phyloP scores from a whole-genome alignment of 2,113 vertebrate genomes.

The Setophaga coronata region DNA sequence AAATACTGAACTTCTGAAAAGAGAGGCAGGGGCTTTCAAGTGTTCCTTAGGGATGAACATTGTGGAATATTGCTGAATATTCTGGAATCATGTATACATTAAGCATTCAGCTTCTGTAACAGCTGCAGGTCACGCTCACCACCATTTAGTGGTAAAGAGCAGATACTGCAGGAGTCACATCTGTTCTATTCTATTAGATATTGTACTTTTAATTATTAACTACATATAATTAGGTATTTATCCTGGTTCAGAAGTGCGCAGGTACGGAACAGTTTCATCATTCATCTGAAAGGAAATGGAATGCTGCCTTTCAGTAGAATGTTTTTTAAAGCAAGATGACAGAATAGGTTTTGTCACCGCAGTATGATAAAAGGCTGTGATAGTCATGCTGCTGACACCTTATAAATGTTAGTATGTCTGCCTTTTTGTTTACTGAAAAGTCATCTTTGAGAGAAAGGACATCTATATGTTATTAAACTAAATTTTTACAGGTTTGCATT shows the following conservation, averaged over 20 bases:
- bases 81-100: not conserved
- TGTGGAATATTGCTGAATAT: not conserved
- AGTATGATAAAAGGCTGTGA: not conserved
- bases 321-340: not conserved
- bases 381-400: not conserved
- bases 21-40: not conserved
- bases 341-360: not conserved
- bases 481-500: not conserved
- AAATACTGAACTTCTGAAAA: not conserved
- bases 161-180: not conserved
- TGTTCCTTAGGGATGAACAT: not conserved
- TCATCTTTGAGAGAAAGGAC: not conserved
- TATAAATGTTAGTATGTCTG: not conserved
- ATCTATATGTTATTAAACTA: not conserved
- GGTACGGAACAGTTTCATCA: not conserved
- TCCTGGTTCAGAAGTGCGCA: not conserved
- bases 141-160: not conserved
- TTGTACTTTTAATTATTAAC: not conserved
- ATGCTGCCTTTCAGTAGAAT: not conserved
- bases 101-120: not conserved
- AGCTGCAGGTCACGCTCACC: not conserved
- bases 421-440: not conserved
- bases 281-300: not conserved
- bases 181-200: not conserved
- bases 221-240: not conserved